Base-by-base conservation (phyloP, 2,888 invertebrate genomes). In the Sphaeridia pumilis region DNA sequence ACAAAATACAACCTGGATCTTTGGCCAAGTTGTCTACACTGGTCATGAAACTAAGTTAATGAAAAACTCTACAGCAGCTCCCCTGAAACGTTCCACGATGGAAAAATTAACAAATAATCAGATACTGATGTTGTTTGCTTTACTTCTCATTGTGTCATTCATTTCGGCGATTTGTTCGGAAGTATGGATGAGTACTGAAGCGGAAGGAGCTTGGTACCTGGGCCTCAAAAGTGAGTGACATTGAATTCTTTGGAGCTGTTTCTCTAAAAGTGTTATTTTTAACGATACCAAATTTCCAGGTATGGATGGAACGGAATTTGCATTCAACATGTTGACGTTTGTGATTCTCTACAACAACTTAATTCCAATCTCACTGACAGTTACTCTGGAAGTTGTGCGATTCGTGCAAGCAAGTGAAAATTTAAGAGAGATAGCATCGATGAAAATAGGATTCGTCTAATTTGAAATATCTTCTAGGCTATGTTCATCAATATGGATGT, bases 311-410 rank as follows among this genome's bases (percentile, higher is more conserved):
- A 31, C 47, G 26, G 48, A 46, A 62, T 77, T 78, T 68, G 73
- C 74, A 26, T 93, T 87, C 75, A 95, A 93, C 74, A 81, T 97
- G 68, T 77, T 99, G 66, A 99, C 98, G n/a, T 99, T 98, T 76
- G 84, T 98, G 69, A 98, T 99, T 76, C 78, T 99, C 65, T 99
- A 93, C 79, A 97, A 97, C 78, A 99, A 99, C 75, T 80, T 99
- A 68, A 97, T 99, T 73, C 98, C 98, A 34, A 99, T 99, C 73
- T 95, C 95, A 63, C 76, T 99, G 65, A 98, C 97, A 83, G 97
- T 99, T 27, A 95, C 98, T 2, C 78, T 99, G 63, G 98, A 99
- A 75, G 83, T 98, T 58, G 98, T 99, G 57, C 81, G 98, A 66
- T 97, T 94, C 73, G 82, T 94, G 66, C 90, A 90, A 77, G 88